Evolutionary conservation across 2,113 vertebrate species (phyloP).

Genomic region (Anas platyrhynchos): DNA sequence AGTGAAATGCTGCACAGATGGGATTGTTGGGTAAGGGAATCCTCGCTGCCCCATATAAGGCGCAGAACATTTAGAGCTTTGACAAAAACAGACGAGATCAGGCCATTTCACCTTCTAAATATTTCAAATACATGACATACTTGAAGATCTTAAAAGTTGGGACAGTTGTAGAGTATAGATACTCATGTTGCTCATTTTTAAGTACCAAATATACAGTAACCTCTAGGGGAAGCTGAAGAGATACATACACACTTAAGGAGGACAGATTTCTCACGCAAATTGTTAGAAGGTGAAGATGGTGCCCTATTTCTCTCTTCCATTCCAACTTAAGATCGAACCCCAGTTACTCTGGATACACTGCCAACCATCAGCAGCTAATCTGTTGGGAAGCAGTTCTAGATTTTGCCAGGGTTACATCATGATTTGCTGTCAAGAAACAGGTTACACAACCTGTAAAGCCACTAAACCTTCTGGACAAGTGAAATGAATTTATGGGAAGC

Average conservation of each 20-base stretch:
- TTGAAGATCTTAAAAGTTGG: constrained; percentile 17
- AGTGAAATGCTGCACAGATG: constrained; percentile 79
- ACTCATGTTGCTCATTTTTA: not conserved
- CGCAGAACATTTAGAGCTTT: constrained; percentile 67
- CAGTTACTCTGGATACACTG: not conserved
- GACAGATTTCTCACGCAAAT: not conserved
- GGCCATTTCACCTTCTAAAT: constrained; percentile 56
- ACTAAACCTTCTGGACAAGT: not conserved
- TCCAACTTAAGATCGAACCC: not conserved
- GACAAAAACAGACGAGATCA: constrained; percentile 45
- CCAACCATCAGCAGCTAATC: not conserved
- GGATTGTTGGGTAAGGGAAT: constrained; percentile 69
- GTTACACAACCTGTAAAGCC: not conserved
- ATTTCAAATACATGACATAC: constrained; percentile 11
- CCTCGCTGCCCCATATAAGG: constrained; percentile 68
- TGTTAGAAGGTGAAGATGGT: not conserved
- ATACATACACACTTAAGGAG: not conserved
- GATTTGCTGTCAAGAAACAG: not conserved
- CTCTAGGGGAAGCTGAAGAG: not conserved
- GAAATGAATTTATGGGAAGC: not conserved
- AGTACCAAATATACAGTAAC: not conserved
- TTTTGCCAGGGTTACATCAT: not conserved
- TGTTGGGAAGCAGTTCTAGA: not conserved
- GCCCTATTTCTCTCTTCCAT: not conserved
- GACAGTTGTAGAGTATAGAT: not conserved